Evolutionary conservation across 2,797 vertebrate genomes (phyloP), one percentile per base, ranked within the genome.

Genomic region (Gadopsis marmoratus): DNA sequence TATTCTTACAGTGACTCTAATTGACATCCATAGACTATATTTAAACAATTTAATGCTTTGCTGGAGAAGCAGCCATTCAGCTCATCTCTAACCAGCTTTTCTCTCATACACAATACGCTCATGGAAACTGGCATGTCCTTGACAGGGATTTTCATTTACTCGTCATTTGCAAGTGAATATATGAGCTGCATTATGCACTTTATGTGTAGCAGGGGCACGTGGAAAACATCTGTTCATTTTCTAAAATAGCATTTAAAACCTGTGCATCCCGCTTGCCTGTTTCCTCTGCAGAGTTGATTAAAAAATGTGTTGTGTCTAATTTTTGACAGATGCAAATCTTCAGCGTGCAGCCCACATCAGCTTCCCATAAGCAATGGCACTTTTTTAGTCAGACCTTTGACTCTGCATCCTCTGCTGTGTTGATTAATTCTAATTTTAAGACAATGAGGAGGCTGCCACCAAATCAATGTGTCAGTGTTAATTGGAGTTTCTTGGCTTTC

Each of bases 361-460:
- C 47, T 54, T 72, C 71, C 51, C 54, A 77, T 59, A 76, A 74
- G 74, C 53, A 53, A 50, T 26, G 3, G 19, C 35, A 59, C 59
- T 59, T 74, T 68, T 78, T 58, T 82, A 77, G 58, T 70, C 54
- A 84, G 78, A 86, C 80, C 85, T 88, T 88, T 37, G 53, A 83
- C 85, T 89, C 84, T 76, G 82, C 89, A 88, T 77, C 82, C 75
- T 81, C 59, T 56, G 61, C 78, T 1, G 69, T 75, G 91, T 91
- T 94, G 91, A 95, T 94, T 93, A 90, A 93, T 92, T 92, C 83
- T 90, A 88, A 91, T 90, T 90, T 93, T 92, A 93, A 89, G 85
- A 90, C 91, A 90, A 86, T 87, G 78, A 86, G 81, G 85, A 87
- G 88, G 84, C 82, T 79, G 84, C 87, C 88, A 90, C 79, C 86